phyloP scores from a whole-genome alignment of 1,140 invertebrate species.

The Lordiphosa clarofinis region DNA sequence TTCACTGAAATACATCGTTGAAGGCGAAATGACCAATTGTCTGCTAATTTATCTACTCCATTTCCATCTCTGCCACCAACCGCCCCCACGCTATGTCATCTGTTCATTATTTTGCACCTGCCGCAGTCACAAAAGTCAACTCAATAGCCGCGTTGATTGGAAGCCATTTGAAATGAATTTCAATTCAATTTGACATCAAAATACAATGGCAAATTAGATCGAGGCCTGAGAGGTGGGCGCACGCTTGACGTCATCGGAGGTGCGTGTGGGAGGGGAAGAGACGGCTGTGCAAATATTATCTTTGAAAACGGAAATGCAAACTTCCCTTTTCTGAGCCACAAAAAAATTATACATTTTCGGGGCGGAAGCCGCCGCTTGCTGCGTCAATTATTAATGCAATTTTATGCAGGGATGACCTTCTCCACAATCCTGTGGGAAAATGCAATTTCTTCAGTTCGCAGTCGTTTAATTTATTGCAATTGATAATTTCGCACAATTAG shows the following conservation, averaged over 20 bases:
- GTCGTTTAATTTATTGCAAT: constrained; percentile 43
- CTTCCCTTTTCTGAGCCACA: constrained; percentile 12
- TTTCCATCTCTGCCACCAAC: not conserved
- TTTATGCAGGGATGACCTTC: constrained; percentile 13
- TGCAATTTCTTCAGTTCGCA: constrained; percentile 26
- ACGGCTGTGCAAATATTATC: constrained; percentile 31
- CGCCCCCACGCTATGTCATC: not conserved
- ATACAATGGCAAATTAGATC: constrained; percentile 50
- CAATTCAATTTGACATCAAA: constrained; percentile 29
- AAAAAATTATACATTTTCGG: constrained; percentile 14
- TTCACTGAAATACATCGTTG: too few relatives aligned
- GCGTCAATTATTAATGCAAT: constrained; percentile 47
- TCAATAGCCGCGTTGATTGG: constrained; percentile 31
- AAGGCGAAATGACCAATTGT: too few relatives aligned
- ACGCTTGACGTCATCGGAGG: constrained; percentile 19
- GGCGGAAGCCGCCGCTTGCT: constrained; percentile 21
- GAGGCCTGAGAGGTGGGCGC: constrained; percentile 4
- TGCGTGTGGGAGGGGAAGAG: not conserved
- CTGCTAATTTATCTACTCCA: too few relatives aligned
- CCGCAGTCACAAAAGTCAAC: constrained; percentile 14
- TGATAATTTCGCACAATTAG: constrained; percentile 54
- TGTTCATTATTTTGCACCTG: constrained; percentile 27
- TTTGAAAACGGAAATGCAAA: constrained; percentile 40
- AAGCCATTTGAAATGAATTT: constrained; percentile 36
- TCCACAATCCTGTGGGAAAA: constrained; percentile 35